Conservation (phyloP, 1,140 invertebrate genomes). For the Pseudomyrmex sp. region DNA sequence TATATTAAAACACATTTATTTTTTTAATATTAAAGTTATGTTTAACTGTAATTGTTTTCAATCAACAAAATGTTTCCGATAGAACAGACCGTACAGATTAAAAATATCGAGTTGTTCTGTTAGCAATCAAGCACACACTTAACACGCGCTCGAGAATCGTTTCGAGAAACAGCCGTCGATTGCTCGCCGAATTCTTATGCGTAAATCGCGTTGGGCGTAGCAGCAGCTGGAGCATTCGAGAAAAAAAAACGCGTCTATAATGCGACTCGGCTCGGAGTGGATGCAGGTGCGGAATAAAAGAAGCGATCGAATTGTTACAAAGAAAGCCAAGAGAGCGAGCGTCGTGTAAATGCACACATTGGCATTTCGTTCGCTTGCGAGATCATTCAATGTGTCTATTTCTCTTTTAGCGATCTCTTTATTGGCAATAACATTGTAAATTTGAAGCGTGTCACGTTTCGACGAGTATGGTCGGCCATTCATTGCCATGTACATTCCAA, state of each 20-base stretch:
- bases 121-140: conserved; percentile 15
- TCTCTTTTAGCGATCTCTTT: neutral
- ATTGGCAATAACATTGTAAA: conserved; percentile 27
- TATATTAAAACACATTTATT: no score
- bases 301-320: conserved; percentile 61
- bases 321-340: neutral
- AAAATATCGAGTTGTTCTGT: neutral
- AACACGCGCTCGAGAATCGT: neutral
- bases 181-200: conserved; percentile 28
- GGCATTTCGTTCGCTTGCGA: conserved; percentile 18
- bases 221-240: conserved; percentile 24
- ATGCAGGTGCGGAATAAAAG: conserved; percentile 52
- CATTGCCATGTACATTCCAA: neutral
- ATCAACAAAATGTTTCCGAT: no score
- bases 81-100: no score
- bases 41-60: no score
- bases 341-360: conserved; percentile 6
- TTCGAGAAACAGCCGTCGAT: conserved; percentile 22
- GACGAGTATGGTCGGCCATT: neutral
- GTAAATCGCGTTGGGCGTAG: conserved; percentile 1
- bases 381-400: neutral
- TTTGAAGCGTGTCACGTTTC: conserved; percentile 5
- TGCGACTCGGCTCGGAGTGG: conserved; percentile 33
- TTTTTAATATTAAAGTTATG: no score
- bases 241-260: conserved; percentile 48